Percentiles rank a stretch among this genome's conserved stretches.
Evolutionary conservation across 2,888 invertebrate species (phyloP).

Genomic region (Drosophila yooni): DNA sequence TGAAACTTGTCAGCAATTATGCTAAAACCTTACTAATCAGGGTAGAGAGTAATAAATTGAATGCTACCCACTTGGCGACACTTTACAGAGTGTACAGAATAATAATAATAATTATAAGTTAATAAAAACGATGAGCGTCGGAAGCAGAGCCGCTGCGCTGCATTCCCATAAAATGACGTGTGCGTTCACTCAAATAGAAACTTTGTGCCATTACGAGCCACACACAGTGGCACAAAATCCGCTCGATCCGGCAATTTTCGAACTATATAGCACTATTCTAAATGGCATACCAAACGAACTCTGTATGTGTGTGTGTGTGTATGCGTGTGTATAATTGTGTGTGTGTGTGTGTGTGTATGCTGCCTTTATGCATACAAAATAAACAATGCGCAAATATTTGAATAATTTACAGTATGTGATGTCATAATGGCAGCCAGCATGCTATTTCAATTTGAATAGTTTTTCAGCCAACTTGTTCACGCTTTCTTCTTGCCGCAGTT

Average conservation of each 20-base stretch:
- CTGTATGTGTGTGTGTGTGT: constrained; percentile 16
- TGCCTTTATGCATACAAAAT: constrained; percentile 45
- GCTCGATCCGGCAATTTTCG: constrained; percentile 47
- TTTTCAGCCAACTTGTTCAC: constrained; percentile 44
- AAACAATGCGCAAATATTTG: constrained; percentile 66
- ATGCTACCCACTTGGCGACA: background rate
- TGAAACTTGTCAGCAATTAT: background rate
- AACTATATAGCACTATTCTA: constrained; percentile 34
- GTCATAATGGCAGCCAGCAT: constrained; percentile 59
- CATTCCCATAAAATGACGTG: constrained; percentile 75
- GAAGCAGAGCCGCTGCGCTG: constrained; percentile 30
- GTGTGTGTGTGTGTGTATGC: constrained; percentile 12
- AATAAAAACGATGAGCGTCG: constrained; percentile 34
- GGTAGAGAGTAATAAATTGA: constrained; percentile 1
- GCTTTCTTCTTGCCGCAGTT: constrained; percentile 49
- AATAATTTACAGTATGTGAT: constrained; percentile 77
- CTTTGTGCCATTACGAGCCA: constrained; percentile 61
- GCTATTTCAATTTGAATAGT: constrained; percentile 38
- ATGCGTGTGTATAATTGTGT: constrained; percentile 8
- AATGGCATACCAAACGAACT: constrained; percentile 41
- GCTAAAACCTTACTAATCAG: background rate
- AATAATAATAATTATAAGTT: constrained; percentile 25
- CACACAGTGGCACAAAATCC: constrained; percentile 34
- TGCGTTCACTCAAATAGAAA: constrained; percentile 72
- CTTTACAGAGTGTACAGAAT: background rate